A percentile compares a stretch with the other conserved stretches of the same genome.
Conservation (phyloP, 1,140 invertebrate species). For the Nasonia longicornis region DNA sequence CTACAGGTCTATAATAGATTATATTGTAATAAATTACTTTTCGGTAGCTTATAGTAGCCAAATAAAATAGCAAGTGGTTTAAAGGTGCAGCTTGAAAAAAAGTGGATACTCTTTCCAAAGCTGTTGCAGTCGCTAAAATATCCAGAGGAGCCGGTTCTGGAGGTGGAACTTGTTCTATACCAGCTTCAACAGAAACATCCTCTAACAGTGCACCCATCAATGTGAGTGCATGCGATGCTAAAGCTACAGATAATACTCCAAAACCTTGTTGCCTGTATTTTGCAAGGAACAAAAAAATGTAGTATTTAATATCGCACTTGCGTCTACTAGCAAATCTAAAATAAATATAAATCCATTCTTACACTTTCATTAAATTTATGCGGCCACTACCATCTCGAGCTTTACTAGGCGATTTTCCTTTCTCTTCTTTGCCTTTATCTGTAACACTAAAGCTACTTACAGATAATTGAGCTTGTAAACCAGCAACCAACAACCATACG, state of each 20-base stretch:
- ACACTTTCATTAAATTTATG: slow-evolving; percentile 80
- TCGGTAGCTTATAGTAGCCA: slow-evolving; percentile 89
- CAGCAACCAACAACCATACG: slow-evolving; percentile 87
- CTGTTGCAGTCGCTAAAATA: slow-evolving; percentile 73
- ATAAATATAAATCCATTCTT: slow-evolving; percentile 55
- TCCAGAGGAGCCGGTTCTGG: slow-evolving; percentile 72
- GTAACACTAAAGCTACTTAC: slow-evolving; percentile 70
- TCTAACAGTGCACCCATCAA: slow-evolving; percentile 72
- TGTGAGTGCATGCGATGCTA: slow-evolving; percentile 80
- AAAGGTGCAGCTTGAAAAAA: slow-evolving; percentile 77
- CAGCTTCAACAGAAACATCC: slow-evolving; percentile 72
- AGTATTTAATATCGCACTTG: slow-evolving; percentile 26
- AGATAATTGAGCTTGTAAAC: slow-evolving; percentile 80
- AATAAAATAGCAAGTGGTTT: slow-evolving; percentile 85
- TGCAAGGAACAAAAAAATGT: slow-evolving; percentile 44
- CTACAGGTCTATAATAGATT: slow-evolving; percentile 8
- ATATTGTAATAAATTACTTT: slow-evolving; percentile 73
- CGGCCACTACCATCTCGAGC: slow-evolving; percentile 71
- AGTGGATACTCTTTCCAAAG: slow-evolving; percentile 76
- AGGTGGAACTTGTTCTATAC: slow-evolving; percentile 55
- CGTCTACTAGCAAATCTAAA: slow-evolving; percentile 13
- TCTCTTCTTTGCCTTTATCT: slow-evolving; percentile 74
- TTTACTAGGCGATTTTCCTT: slow-evolving; percentile 77
- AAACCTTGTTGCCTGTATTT: slow-evolving; percentile 78
- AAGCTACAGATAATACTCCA: slow-evolving; percentile 84